These are phyloP conservation scores for Philotrypesis tridentata DNA, from an alignment of 1,140 invertebrate species.

Conservation along the genomic window DNA sequence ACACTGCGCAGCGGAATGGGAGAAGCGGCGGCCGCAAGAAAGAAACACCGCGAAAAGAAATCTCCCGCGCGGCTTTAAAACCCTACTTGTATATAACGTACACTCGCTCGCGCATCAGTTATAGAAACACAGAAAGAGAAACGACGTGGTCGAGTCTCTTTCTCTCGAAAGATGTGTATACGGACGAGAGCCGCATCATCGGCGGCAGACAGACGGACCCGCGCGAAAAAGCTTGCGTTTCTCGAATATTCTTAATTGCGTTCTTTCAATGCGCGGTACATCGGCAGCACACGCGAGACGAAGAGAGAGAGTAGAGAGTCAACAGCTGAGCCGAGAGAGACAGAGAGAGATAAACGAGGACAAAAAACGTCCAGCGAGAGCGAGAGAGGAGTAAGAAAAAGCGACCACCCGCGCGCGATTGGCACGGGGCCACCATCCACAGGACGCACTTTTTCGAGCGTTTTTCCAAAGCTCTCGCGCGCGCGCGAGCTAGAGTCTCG, in stretches of 20 bases:
- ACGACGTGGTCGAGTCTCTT: too few species aligned
- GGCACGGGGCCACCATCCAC: slow-evolving; percentile 32
- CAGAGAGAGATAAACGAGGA: too few species aligned
- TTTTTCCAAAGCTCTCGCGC: not conserved
- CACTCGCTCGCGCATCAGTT: too few species aligned
- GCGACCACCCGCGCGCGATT: slow-evolving; percentile 46
- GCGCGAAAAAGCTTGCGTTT: not conserved
- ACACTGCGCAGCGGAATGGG: not conserved
- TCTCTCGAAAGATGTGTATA: not conserved
- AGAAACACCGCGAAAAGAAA: not conserved
- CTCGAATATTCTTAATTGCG: slow-evolving; percentile 45
- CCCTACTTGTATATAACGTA: not conserved
- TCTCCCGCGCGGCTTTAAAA: not conserved
- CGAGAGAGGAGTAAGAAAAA: slow-evolving; percentile 47
- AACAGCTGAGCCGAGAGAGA: too few species aligned
- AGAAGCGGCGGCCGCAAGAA: not conserved
- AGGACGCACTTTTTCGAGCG: not conserved
- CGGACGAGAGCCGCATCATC: too few species aligned
- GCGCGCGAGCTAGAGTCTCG: not conserved
- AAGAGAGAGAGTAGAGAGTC: too few species aligned
- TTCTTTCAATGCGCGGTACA: slow-evolving; percentile 35
- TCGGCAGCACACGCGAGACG: slow-evolving; percentile 2
- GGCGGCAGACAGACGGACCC: not conserved
- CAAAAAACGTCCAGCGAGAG: slow-evolving; percentile 42
- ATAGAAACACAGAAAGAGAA: too few species aligned